A percentile compares a stretch with the other conserved stretches of the same genome.
Evolutionary conservation across 1,140 invertebrate species (phyloP).

Genomic region (Stenopsyche tienmushanensis): DNA sequence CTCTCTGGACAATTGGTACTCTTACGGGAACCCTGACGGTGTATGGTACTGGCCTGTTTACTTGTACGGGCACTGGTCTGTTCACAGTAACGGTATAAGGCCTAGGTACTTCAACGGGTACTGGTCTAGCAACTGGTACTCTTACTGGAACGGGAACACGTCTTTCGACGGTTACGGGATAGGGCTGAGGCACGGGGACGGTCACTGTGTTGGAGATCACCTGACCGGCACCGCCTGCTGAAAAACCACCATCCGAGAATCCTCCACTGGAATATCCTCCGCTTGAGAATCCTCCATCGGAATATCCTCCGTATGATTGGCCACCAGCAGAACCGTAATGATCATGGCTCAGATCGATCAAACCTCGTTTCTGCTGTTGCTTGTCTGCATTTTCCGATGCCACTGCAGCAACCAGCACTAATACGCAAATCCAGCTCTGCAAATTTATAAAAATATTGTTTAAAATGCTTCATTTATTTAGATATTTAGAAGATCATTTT

Average conservation of each 20-base stretch:
- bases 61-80: slow-evolving; percentile 52
- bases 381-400: no score
- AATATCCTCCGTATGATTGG: neutral
- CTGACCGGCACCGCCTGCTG: neutral
- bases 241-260: neutral
- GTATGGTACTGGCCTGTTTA: slow-evolving; percentile 54
- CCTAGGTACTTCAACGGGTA: slow-evolving; percentile 57
- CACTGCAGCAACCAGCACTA: no score
- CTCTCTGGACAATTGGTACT: slow-evolving; percentile 47
- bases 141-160: slow-evolving; percentile 44
- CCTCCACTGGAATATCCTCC: neutral
- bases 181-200: slow-evolving; percentile 47
- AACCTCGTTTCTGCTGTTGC: slow-evolving; percentile 39
- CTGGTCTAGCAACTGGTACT: slow-evolving; percentile 56
- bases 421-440: no score
- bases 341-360: slow-evolving; percentile 32
- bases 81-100: slow-evolving; percentile 55
- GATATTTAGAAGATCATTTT: no score
- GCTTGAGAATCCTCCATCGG: neutral
- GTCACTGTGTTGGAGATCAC: slow-evolving; percentile 40
- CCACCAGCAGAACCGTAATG: no score
- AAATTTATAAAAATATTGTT: no score
- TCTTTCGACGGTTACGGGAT: slow-evolving; percentile 47
- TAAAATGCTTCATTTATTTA: no score
- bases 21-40: slow-evolving; percentile 58